These are phyloP conservation scores for Notarius quadriscutis DNA, from an alignment of 2,113 vertebrate species.

Conservation along the genomic window DNA sequence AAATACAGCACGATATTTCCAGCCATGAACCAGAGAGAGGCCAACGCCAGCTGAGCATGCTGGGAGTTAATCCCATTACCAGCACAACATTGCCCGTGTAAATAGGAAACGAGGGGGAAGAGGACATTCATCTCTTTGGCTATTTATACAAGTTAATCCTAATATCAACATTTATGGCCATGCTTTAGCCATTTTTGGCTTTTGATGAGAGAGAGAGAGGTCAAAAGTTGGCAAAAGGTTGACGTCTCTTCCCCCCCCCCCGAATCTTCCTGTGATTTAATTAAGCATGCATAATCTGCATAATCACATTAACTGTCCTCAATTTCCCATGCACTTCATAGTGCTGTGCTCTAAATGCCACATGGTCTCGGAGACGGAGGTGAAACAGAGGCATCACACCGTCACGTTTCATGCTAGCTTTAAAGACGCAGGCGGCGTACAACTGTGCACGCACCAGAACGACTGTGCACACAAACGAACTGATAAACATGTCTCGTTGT, in stretches of 20 bases:
- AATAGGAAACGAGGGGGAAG: slow-evolving; percentile 59
- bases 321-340: slow-evolving; percentile 54
- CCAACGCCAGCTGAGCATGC: slow-evolving; percentile 4
- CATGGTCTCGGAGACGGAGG: background rate
- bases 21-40: slow-evolving; percentile 7
- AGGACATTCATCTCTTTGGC: slow-evolving; percentile 42
- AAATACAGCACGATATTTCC: background rate
- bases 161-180: slow-evolving; percentile 51
- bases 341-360: slow-evolving; percentile 51
- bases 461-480: background rate
- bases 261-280: slow-evolving; percentile 58
- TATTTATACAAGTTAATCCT: slow-evolving; percentile 46
- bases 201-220: slow-evolving; percentile 35
- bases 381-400: background rate
- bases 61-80: slow-evolving; percentile 65
- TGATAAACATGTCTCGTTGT: background rate
- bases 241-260: slow-evolving; percentile 37
- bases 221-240: slow-evolving; percentile 60
- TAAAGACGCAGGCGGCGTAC: background rate
- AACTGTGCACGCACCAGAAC: background rate
- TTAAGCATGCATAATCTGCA: slow-evolving; percentile 60
- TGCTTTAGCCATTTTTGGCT: slow-evolving; percentile 29
- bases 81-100: slow-evolving; percentile 64
- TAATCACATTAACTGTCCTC: slow-evolving; percentile 71
- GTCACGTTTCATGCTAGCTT: background rate